Evolutionary conservation across 53 echinoderm and acorn worm genomes (phyloP).

Genomic region (Patiria pectinifera): DNA sequence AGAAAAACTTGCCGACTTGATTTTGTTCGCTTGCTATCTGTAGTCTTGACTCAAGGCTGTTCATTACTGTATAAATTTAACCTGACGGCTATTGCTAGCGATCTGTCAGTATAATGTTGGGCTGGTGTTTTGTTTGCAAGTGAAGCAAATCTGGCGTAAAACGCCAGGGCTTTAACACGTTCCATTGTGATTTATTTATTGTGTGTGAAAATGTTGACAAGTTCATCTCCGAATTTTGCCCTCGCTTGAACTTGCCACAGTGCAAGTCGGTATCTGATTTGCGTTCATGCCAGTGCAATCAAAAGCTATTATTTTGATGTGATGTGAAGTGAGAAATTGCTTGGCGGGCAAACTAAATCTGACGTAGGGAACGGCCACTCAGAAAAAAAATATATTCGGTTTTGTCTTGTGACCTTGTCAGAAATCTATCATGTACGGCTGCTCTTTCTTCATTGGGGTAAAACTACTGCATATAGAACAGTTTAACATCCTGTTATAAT

Average conservation of each 20-base stretch:
- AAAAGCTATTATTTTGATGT: not conserved
- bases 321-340: not conserved
- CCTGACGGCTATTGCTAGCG: not conserved
- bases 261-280: not conserved
- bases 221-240: not conserved
- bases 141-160: not conserved
- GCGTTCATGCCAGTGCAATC: not conserved
- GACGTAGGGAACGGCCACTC: not conserved
- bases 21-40: too few species aligned
- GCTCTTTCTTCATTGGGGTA: not conserved
- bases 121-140: not conserved
- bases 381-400: not conserved
- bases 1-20: too few species aligned
- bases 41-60: not conserved
- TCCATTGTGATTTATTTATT: constrained; percentile 8
- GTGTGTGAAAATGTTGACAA: not conserved
- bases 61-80: not conserved
- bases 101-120: not conserved
- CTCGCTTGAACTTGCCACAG: not conserved
- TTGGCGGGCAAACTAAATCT: not conserved
- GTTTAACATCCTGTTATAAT: not conserved
- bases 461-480: not conserved
- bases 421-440: not conserved
- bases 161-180: not conserved
- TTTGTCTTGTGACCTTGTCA: not conserved